A percentile compares a stretch with the other conserved stretches of the same genome.
Conservation (phyloP, 1,140 invertebrate species). For the Drosophila santomea region DNA sequence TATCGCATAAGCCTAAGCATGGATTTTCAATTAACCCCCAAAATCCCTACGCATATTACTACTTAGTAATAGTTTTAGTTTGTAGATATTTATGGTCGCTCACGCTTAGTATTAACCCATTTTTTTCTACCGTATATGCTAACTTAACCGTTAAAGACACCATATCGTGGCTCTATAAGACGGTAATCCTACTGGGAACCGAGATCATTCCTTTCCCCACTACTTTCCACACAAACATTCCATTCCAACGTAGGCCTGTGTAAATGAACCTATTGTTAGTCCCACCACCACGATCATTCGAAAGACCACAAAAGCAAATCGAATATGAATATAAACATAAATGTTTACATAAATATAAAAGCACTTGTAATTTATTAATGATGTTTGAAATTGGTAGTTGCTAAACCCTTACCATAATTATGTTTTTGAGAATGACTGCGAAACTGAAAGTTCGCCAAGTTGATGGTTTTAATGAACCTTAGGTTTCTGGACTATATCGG, state of each 20-base stretch:
- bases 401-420: no score
- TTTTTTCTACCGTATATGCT: neutral
- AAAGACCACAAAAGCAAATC: constrained; percentile 32
- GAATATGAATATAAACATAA: constrained; percentile 42
- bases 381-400: neutral
- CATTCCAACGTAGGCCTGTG: constrained; percentile 36
- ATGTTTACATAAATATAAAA: constrained; percentile 20
- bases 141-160: neutral
- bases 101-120: constrained; percentile 65
- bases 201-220: neutral
- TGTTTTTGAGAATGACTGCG: no score
- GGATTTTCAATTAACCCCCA: neutral
- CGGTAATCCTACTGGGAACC: constrained; percentile 1
- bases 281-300: constrained; percentile 21
- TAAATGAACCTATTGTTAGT: constrained; percentile 35
- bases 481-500: no score
- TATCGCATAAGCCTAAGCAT: constrained; percentile 1
- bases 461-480: no score
- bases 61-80: constrained; percentile 35
- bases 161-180: neutral
- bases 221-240: constrained; percentile 25
- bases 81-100: constrained; percentile 61
- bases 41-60: neutral
- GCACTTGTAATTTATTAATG: constrained; percentile 22
- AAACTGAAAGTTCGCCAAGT: no score